phyloP scores from a whole-genome alignment of 2,888 invertebrate species.

The Phania funesta region DNA sequence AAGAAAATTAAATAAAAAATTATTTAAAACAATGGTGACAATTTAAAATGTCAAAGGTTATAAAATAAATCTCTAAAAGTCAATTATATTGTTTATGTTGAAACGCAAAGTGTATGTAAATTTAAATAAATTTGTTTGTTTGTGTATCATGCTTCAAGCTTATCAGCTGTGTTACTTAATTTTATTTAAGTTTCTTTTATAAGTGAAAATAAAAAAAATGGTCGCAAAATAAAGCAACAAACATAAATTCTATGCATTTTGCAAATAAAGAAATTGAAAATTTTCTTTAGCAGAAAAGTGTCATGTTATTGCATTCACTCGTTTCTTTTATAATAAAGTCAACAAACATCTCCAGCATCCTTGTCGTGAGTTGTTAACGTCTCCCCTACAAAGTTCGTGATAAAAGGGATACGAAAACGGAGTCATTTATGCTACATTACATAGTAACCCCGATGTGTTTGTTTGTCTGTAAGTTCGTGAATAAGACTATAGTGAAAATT shows the following conservation, averaged over 20 bases:
- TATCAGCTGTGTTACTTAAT: too few species aligned
- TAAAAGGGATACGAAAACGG: slow-evolving; percentile 18
- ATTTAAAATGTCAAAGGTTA: too few species aligned
- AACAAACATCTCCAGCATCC: slow-evolving; percentile 35
- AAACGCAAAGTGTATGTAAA: too few species aligned
- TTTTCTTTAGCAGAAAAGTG: slow-evolving; percentile 12
- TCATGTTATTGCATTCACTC: slow-evolving; percentile 5
- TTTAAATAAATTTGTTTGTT: neutral
- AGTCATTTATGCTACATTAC: slow-evolving; percentile 38
- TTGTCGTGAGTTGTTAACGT: slow-evolving; percentile 32
- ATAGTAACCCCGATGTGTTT: neutral
- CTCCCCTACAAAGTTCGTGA: slow-evolving; percentile 43
- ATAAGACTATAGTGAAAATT: slow-evolving; percentile 5
- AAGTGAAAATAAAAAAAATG: neutral
- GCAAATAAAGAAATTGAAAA: slow-evolving; percentile 9
- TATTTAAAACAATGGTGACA: slow-evolving; percentile 2
- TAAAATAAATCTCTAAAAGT: too few species aligned
- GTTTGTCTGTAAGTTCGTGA: neutral
- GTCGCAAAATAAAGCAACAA: slow-evolving; percentile 21
- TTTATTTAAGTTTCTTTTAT: neutral
- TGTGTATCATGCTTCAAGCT: neutral
- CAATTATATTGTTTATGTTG: too few species aligned
- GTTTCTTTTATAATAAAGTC: slow-evolving; percentile 8
- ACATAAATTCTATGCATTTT: slow-evolving; percentile 1
- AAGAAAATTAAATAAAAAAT: neutral